Conservation (phyloP, 2,888 invertebrate genomes). For the Amaurobius ferox region DNA sequence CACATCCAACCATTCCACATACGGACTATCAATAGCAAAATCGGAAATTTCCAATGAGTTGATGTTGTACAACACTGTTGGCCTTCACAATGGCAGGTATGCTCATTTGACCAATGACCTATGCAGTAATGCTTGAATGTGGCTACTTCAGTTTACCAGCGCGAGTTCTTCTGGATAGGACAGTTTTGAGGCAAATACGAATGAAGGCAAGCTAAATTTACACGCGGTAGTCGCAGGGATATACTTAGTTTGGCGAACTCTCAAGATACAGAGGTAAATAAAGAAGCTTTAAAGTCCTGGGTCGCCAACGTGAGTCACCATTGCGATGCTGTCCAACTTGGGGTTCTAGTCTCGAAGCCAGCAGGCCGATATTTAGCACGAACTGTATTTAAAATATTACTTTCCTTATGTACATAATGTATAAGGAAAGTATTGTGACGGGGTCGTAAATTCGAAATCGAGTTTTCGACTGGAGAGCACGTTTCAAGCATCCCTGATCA, state of each 20-base stretch:
- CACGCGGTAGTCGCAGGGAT: constrained; percentile 24
- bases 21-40: too few species aligned
- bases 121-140: constrained; percentile 43
- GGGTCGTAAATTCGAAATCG: too few species aligned
- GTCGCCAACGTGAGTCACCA: constrained; percentile 7
- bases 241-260: constrained; percentile 59
- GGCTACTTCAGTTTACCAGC: constrained; percentile 46
- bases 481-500: too few species aligned
- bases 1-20: constrained; percentile 3
- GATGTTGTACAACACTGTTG: too few species aligned
- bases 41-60: too few species aligned
- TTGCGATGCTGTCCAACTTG: background rate
- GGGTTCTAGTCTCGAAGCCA: too few species aligned
- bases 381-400: too few species aligned
- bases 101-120: constrained; percentile 36
- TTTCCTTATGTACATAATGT: too few species aligned
- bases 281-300: background rate
- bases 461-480: too few species aligned
- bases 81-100: background rate
- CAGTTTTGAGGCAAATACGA: background rate
- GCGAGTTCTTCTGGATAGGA: background rate
- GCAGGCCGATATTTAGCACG: too few species aligned
- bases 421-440: too few species aligned
- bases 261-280: constrained; percentile 29
- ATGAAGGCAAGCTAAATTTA: constrained; percentile 30